Evolutionary conservation across 2,888 invertebrate species (phyloP), one percentile per base, ranked within the genome.

Genomic region (Sminthurinus aureus): DNA sequence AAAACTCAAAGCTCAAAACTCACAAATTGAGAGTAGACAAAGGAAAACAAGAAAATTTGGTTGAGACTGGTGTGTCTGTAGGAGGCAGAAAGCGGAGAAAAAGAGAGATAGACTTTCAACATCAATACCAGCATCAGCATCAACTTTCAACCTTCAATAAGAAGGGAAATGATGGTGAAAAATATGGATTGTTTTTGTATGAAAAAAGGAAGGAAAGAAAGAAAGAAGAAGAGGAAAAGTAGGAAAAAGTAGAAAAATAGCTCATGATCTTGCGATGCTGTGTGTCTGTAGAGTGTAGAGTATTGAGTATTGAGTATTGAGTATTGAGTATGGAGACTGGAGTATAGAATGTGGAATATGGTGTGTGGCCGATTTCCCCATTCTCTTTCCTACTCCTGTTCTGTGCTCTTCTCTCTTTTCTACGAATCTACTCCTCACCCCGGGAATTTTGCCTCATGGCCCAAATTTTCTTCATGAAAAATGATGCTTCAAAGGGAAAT

Each of bases 401-500:
- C 9, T 64, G 64, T 18, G 13, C 26, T 71, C 71, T 71, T 22
- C 15, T 74, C 74, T 26, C 22, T 15, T 22, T 13, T 12, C 12
- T 6, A 6, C 26, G 51, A 67, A 80, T 71, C 80, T 73, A 15
- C 20, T 80, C 73, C 73, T 58, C 73, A 80, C 80, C 13, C 38
- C 22, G 81, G 75, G 66, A 81, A 75, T 81, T 81, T 38, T n/a
- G n/a, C 81, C 64, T 20, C 38, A 81, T 81, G 81, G 64, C 81
- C 81, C 64, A 26, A 81, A 81, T 81, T 81, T 80, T 71, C 71
- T 52, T 74, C 26, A 74, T 81, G 81, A 81, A 81, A 81, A 81
- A 81, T 81, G 81, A 81, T 22, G 66, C 74, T 81, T 81, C 75
- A 58, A 81, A 81, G 64, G 58, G n/a, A 81, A 81, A 75, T 81